Evolutionary conservation across 1,140 invertebrate species (phyloP).

Genomic region (Stenopsyche tienmushanensis): DNA sequence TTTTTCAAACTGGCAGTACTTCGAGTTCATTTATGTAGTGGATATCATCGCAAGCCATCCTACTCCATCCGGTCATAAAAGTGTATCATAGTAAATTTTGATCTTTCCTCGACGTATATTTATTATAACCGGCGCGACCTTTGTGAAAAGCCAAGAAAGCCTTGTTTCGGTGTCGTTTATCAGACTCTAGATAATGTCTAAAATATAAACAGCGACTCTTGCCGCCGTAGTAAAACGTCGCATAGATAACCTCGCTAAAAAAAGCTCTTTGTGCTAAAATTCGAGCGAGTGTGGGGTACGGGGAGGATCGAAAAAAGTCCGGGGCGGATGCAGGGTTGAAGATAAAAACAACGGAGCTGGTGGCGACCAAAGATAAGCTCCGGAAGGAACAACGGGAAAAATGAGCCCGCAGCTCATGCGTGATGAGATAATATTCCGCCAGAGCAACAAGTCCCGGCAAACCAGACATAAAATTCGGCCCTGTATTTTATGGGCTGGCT

Average conservation of each 20-base stretch:
- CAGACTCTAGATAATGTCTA: constrained; percentile 37
- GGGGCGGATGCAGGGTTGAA: constrained; percentile 6
- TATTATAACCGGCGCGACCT: constrained; percentile 6
- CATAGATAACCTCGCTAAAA: constrained; percentile 34
- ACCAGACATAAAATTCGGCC: constrained; percentile 14
- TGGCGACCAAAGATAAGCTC: constrained; percentile 24
- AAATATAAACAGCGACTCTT: constrained; percentile 39
- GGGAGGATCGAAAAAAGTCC: constrained; percentile 20
- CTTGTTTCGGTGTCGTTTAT: constrained; percentile 34
- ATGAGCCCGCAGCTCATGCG: constrained; percentile 25
- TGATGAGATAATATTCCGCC: constrained; percentile 33
- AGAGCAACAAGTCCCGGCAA: constrained; percentile 28
- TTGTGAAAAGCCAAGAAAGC: constrained; percentile 6
- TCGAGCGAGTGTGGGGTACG: not conserved
- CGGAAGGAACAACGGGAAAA: constrained; percentile 26
- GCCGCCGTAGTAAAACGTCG: constrained; percentile 29
- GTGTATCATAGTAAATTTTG: constrained; percentile 11
- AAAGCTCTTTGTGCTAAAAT: constrained; percentile 21
- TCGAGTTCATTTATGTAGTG: too few species aligned
- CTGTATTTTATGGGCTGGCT: constrained; percentile 13
- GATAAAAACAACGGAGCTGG: constrained; percentile 29
- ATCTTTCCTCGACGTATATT: constrained; percentile 5
- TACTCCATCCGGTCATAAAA: not conserved
- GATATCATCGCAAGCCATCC: not conserved
- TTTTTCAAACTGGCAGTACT: too few species aligned